Conservation (phyloP, 2,113 vertebrate genomes). For the Strigops habroptila region DNA sequence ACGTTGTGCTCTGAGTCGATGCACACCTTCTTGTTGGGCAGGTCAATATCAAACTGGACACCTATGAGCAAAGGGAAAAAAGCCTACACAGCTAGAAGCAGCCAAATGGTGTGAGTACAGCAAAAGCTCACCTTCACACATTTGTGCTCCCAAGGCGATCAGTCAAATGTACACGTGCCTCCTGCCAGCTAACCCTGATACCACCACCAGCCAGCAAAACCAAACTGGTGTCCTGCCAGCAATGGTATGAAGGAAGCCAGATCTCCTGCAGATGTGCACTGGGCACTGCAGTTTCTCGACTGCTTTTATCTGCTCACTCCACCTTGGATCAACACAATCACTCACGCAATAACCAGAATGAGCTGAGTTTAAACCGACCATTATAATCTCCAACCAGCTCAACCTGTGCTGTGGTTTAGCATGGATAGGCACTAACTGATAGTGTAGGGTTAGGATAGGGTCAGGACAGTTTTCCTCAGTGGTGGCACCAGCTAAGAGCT, state of each 20-base stretch:
- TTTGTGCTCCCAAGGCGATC: background rate
- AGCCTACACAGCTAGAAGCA: background rate
- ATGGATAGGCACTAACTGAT: background rate
- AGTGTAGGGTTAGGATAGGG: background rate
- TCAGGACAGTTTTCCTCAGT: background rate
- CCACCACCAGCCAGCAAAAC: background rate
- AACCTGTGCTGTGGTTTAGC: background rate
- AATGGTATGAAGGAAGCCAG: background rate
- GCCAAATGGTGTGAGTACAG: background rate
- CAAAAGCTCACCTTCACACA: background rate
- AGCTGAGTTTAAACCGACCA: background rate
- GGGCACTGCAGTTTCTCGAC: background rate
- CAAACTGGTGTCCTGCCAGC: background rate
- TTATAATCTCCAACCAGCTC: background rate
- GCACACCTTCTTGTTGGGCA: slow-evolving; percentile 90
- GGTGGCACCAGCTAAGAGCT: background rate
- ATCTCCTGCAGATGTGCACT: background rate
- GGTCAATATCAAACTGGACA: slow-evolving; percentile 89
- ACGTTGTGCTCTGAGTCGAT: slow-evolving; percentile 84
- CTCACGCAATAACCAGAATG: background rate
- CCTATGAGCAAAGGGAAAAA: slow-evolving; percentile 66
- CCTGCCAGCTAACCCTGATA: background rate
- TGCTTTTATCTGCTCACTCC: background rate
- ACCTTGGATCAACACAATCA: background rate
- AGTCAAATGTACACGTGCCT: background rate